Percentiles rank a stretch among this genome's conserved stretches.
Conservation (phyloP, 92 coral and sea anemone genomes). For the Epizoanthus fatuus region DNA sequence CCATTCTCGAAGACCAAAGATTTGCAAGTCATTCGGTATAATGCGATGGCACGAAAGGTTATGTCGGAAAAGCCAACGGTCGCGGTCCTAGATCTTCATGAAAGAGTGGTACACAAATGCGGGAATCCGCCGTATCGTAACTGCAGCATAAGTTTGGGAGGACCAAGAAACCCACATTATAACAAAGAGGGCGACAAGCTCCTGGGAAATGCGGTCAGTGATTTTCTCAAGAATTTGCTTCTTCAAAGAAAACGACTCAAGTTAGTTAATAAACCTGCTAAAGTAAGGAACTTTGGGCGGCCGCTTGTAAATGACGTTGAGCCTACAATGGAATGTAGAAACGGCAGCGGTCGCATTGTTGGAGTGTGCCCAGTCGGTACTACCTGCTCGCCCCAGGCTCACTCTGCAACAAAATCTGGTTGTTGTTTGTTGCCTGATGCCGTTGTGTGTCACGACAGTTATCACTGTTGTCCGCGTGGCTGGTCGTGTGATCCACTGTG, state of each 20-base stretch:
- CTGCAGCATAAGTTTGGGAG: conserved; percentile 57
- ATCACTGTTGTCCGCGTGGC: conserved; percentile 86
- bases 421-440: conserved; percentile 81
- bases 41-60: conserved; percentile 15
- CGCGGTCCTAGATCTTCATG: conserved; percentile 33
- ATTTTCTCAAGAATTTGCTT: conserved; percentile 40
- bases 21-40: conserved; percentile 8
- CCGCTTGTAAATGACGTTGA: neutral
- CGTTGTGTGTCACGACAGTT: conserved; percentile 68
- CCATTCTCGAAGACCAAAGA: conserved; percentile 32
- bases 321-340: conserved; percentile 47
- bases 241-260: neutral
- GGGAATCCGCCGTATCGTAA: conserved; percentile 39
- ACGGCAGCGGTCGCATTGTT: conserved; percentile 44
- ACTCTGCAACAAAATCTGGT: conserved; percentile 75
- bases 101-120: conserved; percentile 23
- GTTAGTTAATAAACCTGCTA: neutral
- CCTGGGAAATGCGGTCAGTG: conserved; percentile 62
- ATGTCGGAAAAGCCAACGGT: conserved; percentile 39
- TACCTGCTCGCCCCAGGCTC: conserved; percentile 68
- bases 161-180: conserved; percentile 70
- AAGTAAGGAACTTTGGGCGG: neutral
- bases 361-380: conserved; percentile 79
- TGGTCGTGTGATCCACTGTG: conserved; percentile 57
- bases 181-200: conserved; percentile 59